phyloP scores from a whole-genome alignment of 2,888 invertebrate genomes.

The Ditula angustiorana region DNA sequence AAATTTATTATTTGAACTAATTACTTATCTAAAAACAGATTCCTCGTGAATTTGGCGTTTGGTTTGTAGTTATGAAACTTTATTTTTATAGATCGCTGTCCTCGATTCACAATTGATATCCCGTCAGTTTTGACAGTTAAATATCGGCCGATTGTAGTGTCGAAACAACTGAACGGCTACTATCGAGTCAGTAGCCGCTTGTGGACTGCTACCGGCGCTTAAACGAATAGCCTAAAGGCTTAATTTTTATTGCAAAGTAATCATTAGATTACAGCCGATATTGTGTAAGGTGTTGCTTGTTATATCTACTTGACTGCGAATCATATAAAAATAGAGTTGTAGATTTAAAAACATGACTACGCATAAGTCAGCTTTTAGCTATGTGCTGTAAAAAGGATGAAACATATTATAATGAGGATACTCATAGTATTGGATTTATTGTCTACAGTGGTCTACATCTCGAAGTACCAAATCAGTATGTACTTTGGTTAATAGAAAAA shows the following conservation, averaged over 20 bases:
- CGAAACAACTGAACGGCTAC: slow-evolving; percentile 3
- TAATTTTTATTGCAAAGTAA: slow-evolving; percentile 13
- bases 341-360: no score
- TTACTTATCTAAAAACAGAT: slow-evolving; percentile 11
- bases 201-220: background rate
- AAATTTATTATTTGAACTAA: background rate
- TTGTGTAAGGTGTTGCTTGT: slow-evolving; percentile 10
- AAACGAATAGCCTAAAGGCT: slow-evolving; percentile 8
- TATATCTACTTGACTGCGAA: background rate
- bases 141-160: slow-evolving; percentile 40
- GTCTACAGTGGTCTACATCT: no score
- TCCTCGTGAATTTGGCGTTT: slow-evolving; percentile 6
- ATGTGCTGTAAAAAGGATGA: no score
- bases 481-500: no score
- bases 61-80: slow-evolving; percentile 1
- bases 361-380: no score
- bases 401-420: no score
- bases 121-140: slow-evolving; percentile 35
- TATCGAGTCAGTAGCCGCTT: slow-evolving; percentile 19
- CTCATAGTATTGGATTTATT: no score
- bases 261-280: slow-evolving; percentile 1
- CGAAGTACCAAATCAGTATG: no score
- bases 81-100: slow-evolving; percentile 16
- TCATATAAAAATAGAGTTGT: background rate
- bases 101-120: slow-evolving; percentile 24